Evolutionary conservation across 2,113 vertebrate species (phyloP), one percentile per base, ranked within the genome.

Genomic region (Ariopsis seemanni): DNA sequence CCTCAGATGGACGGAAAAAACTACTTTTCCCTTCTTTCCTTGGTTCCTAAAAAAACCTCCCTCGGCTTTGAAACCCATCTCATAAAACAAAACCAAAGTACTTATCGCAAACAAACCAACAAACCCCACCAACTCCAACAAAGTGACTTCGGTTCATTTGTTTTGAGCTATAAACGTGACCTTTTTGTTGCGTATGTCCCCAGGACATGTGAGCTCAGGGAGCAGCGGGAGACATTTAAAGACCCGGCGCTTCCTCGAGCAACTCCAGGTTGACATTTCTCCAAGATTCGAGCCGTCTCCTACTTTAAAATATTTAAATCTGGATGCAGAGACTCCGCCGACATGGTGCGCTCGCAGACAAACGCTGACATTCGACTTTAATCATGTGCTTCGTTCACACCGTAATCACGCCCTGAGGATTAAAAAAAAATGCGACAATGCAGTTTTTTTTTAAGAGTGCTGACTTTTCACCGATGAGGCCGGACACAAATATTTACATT

Each of bases 181-280:
- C 92, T 92, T 94, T 92, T 65, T 86, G 78, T 84, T 77, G 85
- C 88, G 87, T 84, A 88, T 87, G 84, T 91, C 92, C 71, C 77
- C 89, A 90, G 90, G 89, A 91, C 90, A 93, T 93, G 78, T 91
- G 89, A 88, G 86, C 86, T 91, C 90, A 88, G 86, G 89, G 90
- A 88, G 85, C 90, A 86, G 91, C 90, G 90, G 67, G 34, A 90
- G 91, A 89, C 62, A 18, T 91, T 92, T 91, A 79, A 83, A 72
- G 30, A 84, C 87, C 48, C 67, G 86, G 27, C 42, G 82, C 69
- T 42, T 91, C 90, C 90, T 91, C 90, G 71, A 91, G 90, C 90
- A 90, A 90, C 91, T 93, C 88, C 82, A 53, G 69, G 42, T 84
- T 93, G 92, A 94, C 92, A 93, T 94, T 96, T 95, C 88, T 82